phyloP scores from a whole-genome alignment of 2,888 invertebrate species.

The Brachyopa scutellaris region DNA sequence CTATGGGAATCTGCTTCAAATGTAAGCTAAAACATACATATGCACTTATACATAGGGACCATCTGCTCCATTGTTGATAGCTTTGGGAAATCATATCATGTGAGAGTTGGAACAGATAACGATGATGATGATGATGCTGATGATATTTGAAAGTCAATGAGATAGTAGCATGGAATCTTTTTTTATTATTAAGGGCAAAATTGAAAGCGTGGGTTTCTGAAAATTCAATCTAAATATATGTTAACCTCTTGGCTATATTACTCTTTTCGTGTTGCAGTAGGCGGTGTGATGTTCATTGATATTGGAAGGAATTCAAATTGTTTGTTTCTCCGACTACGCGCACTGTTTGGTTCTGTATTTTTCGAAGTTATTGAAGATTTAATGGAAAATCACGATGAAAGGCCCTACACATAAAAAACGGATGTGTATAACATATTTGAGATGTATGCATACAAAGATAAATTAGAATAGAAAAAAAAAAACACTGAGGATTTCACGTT shows the following conservation, averaged over 20 bases:
- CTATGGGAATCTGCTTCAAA: neutral
- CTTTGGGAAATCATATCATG: conserved; percentile 12
- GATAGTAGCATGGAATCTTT: neutral
- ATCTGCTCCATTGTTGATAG: conserved; percentile 19
- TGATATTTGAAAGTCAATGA: conserved; percentile 28
- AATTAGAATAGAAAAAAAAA: too few relatives aligned
- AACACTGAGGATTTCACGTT: too few relatives aligned
- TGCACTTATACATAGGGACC: too few relatives aligned
- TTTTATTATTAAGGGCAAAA: conserved; percentile 24
- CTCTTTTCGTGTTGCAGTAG: neutral
- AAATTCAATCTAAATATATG: neutral
- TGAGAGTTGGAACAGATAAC: neutral
- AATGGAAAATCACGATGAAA: too few relatives aligned
- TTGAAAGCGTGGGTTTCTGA: conserved; percentile 22
- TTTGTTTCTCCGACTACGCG: too few relatives aligned
- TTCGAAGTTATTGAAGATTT: too few relatives aligned
- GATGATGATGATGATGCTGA: conserved; percentile 4
- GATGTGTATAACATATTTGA: too few relatives aligned
- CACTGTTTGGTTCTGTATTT: too few relatives aligned
- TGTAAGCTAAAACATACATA: too few relatives aligned
- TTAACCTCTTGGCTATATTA: neutral
- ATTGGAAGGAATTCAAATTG: neutral
- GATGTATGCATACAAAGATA: too few relatives aligned
- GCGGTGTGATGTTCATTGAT: neutral
- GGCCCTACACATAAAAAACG: too few relatives aligned